Conservation (phyloP, 64 coral and sea anemone genomes). For the Porites lutea region DNA sequence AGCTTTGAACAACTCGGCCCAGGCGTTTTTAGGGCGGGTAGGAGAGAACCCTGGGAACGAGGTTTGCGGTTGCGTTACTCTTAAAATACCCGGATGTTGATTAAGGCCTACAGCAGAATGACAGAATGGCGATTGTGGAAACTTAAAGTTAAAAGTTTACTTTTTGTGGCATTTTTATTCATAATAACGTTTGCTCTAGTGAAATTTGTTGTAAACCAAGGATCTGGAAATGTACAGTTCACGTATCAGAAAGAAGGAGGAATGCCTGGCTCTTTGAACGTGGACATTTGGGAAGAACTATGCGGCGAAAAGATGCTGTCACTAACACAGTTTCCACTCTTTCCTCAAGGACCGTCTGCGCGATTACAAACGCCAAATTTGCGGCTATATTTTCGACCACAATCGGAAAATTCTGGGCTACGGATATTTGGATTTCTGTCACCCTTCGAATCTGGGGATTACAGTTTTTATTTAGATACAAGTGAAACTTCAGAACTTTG, state of each 20-base stretch:
- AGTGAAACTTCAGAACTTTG: conserved; percentile 69
- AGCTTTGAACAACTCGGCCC: too few relatives aligned
- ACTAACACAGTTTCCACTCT: conserved; percentile 59
- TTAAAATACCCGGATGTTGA: too few relatives aligned
- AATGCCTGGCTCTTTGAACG: conserved; percentile 29
- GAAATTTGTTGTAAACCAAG: too few relatives aligned
- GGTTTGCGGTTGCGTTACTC: too few relatives aligned
- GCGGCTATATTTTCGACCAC: background rate
- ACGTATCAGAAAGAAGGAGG: background rate
- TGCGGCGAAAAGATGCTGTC: conserved; percentile 50
- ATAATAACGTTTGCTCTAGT: too few relatives aligned
- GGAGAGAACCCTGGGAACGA: too few relatives aligned
- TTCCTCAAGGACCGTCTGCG: conserved; percentile 56
- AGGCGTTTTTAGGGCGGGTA: too few relatives aligned
- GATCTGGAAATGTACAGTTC: too few relatives aligned
- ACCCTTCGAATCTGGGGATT: background rate
- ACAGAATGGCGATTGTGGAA: too few relatives aligned
- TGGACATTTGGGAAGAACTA: conserved; percentile 51
- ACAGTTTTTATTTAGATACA: background rate
- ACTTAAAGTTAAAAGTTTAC: too few relatives aligned
- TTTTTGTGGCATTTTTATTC: too few relatives aligned
- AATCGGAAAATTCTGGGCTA: conserved; percentile 1
- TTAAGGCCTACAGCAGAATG: too few relatives aligned
- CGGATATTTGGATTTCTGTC: conserved; percentile 52
- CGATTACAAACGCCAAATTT: conserved; percentile 13